Percentiles rank a stretch among this genome's conserved stretches.
Evolutionary conservation across 2,797 vertebrate species (phyloP).

Genomic region (Allobates femoralis): DNA sequence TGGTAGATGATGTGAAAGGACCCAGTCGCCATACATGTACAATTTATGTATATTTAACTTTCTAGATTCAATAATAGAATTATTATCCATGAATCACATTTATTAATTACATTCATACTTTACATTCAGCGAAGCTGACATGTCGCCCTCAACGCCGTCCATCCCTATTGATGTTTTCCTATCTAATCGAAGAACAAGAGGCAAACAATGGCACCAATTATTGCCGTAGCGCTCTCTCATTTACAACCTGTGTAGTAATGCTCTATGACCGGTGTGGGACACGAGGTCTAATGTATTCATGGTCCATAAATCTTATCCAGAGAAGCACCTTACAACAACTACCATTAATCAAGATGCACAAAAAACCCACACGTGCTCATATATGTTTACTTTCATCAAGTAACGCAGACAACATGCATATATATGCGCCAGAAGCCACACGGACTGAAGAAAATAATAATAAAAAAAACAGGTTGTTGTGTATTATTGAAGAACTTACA

Average conservation of each 20-base stretch:
- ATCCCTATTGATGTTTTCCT: conserved; percentile 2
- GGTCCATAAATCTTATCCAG: conserved; percentile 33
- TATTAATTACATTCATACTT: conserved; percentile 3
- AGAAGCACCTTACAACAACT: conserved; percentile 32
- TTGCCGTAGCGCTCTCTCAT: neutral
- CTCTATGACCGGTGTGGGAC: neutral
- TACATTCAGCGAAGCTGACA: neutral
- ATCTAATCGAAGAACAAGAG: conserved; percentile 3
- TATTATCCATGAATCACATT: neutral
- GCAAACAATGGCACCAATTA: conserved; percentile 5
- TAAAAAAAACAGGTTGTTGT: neutral
- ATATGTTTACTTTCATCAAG: conserved; percentile 31
- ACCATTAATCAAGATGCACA: conserved; percentile 29
- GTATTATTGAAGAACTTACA: conserved; percentile 50
- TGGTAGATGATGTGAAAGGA: neutral
- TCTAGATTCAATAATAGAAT: neutral
- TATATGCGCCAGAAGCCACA: neutral
- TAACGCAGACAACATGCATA: neutral
- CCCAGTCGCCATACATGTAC: neutral
- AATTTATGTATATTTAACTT: neutral
- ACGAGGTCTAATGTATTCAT: conserved; percentile 31
- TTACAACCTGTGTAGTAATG: neutral
- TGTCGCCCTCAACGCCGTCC: neutral
- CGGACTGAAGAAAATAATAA: neutral
- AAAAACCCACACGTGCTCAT: conserved; percentile 21